These are phyloP conservation scores for Amphibalanus amphitrite DNA, from an alignment of 1,140 invertebrate species.

Conservation along the genomic window DNA sequence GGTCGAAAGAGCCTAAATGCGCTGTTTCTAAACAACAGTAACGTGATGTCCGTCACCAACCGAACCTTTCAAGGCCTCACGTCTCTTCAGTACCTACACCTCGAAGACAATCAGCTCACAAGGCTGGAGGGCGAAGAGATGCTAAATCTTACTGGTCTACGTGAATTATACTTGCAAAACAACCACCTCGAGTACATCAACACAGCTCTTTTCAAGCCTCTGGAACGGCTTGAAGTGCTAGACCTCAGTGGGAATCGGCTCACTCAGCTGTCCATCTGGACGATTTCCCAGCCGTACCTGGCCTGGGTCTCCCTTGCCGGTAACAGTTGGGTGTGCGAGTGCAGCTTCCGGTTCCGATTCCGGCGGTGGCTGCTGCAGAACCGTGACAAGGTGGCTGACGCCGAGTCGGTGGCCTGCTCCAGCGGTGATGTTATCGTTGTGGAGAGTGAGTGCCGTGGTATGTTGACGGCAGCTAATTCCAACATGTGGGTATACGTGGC, in stretches of 20 bases:
- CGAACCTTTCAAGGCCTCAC: conserved; percentile 71
- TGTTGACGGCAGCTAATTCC: neutral
- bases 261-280: conserved; percentile 52
- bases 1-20: conserved; percentile 63
- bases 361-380: conserved; percentile 52
- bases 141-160: conserved; percentile 39
- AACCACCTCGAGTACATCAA: conserved; percentile 50
- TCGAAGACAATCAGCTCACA: conserved; percentile 56
- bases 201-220: conserved; percentile 52
- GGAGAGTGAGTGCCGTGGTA: neutral
- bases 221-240: conserved; percentile 47
- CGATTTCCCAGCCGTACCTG: conserved; percentile 38
- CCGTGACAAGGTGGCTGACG: conserved; percentile 41
- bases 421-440: neutral
- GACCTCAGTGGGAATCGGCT: conserved; percentile 58
- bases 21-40: conserved; percentile 63
- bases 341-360: conserved; percentile 56
- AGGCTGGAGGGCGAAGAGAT: conserved; percentile 66
- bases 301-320: conserved; percentile 48
- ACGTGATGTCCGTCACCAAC: conserved; percentile 68
- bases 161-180: conserved; percentile 40
- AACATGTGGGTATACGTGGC: conserved; percentile 1
- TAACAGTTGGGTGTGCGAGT: conserved; percentile 75
- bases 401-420: conserved; percentile 22
- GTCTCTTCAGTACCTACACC: conserved; percentile 52